Evolutionary conservation across 2,113 vertebrate species (phyloP).

Genomic region (Thymallus thymallus): DNA sequence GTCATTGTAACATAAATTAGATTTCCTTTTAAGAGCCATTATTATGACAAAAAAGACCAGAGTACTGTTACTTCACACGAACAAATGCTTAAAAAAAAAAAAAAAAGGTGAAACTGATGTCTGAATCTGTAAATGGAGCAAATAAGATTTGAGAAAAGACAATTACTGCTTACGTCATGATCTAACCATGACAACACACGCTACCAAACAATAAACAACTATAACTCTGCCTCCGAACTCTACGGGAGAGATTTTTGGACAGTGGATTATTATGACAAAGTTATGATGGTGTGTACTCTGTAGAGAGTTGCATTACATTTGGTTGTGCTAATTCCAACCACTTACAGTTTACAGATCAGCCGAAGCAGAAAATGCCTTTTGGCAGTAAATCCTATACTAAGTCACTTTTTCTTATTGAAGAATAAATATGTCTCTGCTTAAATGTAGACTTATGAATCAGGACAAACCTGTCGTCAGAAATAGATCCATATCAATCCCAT

Average conservation of each 20-base stretch:
- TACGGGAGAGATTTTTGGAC: background rate
- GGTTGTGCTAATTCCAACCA: constrained; percentile 4
- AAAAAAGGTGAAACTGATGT: background rate
- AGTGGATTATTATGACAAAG: background rate
- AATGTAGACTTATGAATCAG: background rate
- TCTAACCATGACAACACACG: constrained; percentile 27
- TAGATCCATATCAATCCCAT: background rate
- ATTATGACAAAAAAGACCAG: too few species aligned
- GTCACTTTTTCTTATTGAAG: too few species aligned
- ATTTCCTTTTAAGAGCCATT: background rate
- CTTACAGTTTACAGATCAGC: background rate
- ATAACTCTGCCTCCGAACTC: background rate
- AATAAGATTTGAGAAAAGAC: background rate
- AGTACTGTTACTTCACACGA: background rate
- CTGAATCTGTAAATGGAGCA: constrained; percentile 8
- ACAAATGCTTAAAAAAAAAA: too few species aligned
- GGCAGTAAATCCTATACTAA: too few species aligned
- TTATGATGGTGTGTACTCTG: background rate
- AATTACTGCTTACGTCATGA: constrained; percentile 16
- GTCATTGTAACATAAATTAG: background rate
- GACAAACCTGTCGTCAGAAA: background rate
- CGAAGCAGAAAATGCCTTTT: background rate
- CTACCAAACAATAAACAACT: constrained; percentile 19
- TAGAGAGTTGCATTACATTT: background rate
- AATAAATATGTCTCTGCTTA: background rate